These are phyloP conservation scores for Rhabdornis inornatus DNA, from an alignment of 2,113 vertebrate genomes.

Conservation along the genomic window DNA sequence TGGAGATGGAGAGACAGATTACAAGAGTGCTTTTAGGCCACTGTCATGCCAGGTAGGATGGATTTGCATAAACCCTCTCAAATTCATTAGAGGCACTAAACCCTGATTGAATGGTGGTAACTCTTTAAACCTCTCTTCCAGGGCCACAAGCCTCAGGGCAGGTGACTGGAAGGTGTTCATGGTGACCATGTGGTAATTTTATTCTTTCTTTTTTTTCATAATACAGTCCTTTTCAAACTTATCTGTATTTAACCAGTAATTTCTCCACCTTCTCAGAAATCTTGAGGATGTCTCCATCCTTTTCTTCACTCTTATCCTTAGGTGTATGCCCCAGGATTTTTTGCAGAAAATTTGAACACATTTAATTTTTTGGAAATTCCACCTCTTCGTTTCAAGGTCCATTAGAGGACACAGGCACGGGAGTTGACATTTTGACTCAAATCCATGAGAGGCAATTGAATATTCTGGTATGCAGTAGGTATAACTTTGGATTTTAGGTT, in stretches of 20 bases:
- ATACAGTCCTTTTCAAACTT: not conserved
- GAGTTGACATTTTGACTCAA: not conserved
- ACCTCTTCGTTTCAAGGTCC: not conserved
- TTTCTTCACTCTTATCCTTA: not conserved
- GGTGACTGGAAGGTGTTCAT: not conserved
- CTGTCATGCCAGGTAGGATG: not conserved
- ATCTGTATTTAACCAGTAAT: not conserved
- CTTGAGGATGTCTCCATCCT: not conserved
- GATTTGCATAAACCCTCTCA: not conserved
- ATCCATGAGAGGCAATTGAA: not conserved
- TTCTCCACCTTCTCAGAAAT: not conserved
- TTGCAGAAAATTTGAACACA: not conserved
- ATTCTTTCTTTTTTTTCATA: not conserved
- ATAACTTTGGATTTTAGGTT: not conserved
- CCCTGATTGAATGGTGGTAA: not conserved
- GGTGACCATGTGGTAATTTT: not conserved
- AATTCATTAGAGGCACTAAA: not conserved
- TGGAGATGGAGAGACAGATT: not conserved
- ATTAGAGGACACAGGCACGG: not conserved
- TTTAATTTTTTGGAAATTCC: not conserved
- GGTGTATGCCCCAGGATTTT: not conserved
- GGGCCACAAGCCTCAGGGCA: not conserved
- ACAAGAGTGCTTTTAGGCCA: not conserved
- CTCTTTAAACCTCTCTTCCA: not conserved
- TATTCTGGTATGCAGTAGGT: not conserved